A percentile compares a stretch with the other conserved stretches of the same genome.
These are phyloP conservation scores for Belonocnema kinseyi DNA, from an alignment of 1,140 invertebrate species.

Conservation along the genomic window DNA sequence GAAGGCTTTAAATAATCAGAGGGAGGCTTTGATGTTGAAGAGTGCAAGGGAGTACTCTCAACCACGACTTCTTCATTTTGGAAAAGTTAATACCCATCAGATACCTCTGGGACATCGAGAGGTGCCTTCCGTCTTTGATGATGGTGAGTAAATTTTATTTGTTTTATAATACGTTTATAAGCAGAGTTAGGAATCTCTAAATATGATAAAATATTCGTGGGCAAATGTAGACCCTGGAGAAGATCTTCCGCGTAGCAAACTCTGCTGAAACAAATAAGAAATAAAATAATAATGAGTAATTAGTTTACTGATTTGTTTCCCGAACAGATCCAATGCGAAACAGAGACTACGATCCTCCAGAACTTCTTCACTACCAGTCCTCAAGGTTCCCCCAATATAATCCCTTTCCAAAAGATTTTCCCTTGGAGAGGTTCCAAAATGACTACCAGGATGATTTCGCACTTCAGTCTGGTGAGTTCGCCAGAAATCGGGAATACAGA, in stretches of 20 bases:
- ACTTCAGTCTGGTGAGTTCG: slow-evolving; percentile 33
- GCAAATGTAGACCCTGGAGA: no score
- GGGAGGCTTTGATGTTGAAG: slow-evolving; percentile 50
- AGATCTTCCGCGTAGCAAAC: no score
- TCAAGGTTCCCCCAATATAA: slow-evolving; percentile 34
- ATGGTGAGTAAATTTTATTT: slow-evolving; percentile 37
- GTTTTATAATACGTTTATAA: no score
- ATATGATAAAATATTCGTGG: no score
- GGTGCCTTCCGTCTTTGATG: slow-evolving; percentile 42
- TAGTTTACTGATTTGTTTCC: neutral
- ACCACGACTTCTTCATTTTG: slow-evolving; percentile 60
- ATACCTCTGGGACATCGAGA: slow-evolving; percentile 34
- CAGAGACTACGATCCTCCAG: slow-evolving; percentile 27
- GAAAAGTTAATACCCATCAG: slow-evolving; percentile 64
- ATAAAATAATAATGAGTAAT: no score
- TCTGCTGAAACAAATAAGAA: no score
- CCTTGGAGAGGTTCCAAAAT: slow-evolving; percentile 18
- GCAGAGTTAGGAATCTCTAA: no score
- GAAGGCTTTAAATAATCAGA: slow-evolving; percentile 52
- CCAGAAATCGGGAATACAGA: slow-evolving; percentile 41
- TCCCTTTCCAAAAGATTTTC: slow-evolving; percentile 14
- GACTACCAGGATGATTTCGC: slow-evolving; percentile 39
- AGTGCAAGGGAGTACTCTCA: slow-evolving; percentile 53
- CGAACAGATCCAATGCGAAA: neutral
- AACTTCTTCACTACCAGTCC: slow-evolving; percentile 37